These are phyloP conservation scores for Nothocercus nigrocapillus DNA, from an alignment of 2,113 vertebrate genomes.

Conservation along the genomic window DNA sequence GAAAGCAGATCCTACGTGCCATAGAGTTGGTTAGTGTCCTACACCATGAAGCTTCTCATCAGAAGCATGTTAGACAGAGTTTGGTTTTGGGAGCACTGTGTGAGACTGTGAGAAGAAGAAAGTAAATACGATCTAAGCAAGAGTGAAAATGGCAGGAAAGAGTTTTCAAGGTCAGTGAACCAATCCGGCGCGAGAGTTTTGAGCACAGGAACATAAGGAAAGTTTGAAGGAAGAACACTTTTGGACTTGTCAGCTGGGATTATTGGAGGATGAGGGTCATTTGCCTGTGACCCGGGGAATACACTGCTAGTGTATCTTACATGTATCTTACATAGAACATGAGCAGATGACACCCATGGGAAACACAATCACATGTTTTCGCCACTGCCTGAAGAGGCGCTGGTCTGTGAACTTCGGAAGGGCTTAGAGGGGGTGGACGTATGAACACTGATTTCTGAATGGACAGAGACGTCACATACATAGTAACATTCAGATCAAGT, in stretches of 20 bases:
- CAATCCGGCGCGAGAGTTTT: neutral
- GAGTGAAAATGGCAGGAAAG: neutral
- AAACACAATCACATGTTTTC: neutral
- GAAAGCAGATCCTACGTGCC: neutral
- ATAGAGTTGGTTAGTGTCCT: neutral
- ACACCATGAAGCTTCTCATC: neutral
- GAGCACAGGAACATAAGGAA: neutral
- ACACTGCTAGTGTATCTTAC: accelerated
- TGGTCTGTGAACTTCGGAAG: neutral
- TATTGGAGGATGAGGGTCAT: neutral
- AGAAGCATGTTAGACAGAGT: neutral
- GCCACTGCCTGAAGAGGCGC: neutral
- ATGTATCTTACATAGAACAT: neutral
- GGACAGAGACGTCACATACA: neutral
- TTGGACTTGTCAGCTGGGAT: neutral
- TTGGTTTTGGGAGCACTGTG: neutral
- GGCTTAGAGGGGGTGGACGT: neutral
- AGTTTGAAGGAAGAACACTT: neutral
- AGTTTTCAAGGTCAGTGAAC: neutral
- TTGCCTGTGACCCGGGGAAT: neutral
- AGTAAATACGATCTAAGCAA: neutral
- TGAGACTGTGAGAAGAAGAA: neutral
- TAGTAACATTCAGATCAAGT: neutral
- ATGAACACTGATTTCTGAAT: neutral
- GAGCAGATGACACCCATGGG: neutral